Base-by-base conservation (phyloP, 2,888 invertebrate species). In the Hypena proboscidalis region DNA sequence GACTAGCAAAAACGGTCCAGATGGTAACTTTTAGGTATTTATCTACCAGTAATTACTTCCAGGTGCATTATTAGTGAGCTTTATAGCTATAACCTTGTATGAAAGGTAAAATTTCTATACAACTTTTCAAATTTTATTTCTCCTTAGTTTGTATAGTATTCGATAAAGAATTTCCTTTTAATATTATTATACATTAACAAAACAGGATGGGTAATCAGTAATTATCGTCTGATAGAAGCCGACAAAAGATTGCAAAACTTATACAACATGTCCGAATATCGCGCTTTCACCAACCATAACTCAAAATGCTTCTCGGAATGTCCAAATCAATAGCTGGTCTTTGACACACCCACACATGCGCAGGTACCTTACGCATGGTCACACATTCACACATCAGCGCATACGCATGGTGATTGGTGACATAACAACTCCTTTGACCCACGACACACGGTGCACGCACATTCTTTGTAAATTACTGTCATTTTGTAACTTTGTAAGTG, bases 211-310 rank as follows among this genome's bases (percentile, higher is more conserved):
- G 22, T 47, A 46, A 39, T 45, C 31, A 48, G 25, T 60, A 59
- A 66, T 62, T 67, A 67, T 55, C 41, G 39, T 52, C 51, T 43
- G 23, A 40, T 45, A 51, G 49, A 49, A 46, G 64, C 59, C 59
- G 52, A 39, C 27, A 64, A 67, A 64, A 51, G 58, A 49, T 70
- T 68, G 69, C 74, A 69, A 75, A 75, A 74, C 38, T 53, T 48
- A 57, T 33, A 22, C 34, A 38, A 45, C 60, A 39, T 53, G 58
- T 60, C 46, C 51, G 55, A 58, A 62, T 52, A 34, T 14, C 55
- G 52, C 70, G 66, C 83, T 83, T 83, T 83, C 83, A 75, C 82
- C 67, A 54, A 59, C 43, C 64, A 67, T 68, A 72, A 75, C 69
- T 77, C 76, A 79, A 77, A 66, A 40, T 29, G 42, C 36, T 50